Percentiles rank a stretch among this genome's conserved stretches.
Evolutionary conservation across 2,797 vertebrate species (phyloP).

Genomic region (Eidolon dupreanum): DNA sequence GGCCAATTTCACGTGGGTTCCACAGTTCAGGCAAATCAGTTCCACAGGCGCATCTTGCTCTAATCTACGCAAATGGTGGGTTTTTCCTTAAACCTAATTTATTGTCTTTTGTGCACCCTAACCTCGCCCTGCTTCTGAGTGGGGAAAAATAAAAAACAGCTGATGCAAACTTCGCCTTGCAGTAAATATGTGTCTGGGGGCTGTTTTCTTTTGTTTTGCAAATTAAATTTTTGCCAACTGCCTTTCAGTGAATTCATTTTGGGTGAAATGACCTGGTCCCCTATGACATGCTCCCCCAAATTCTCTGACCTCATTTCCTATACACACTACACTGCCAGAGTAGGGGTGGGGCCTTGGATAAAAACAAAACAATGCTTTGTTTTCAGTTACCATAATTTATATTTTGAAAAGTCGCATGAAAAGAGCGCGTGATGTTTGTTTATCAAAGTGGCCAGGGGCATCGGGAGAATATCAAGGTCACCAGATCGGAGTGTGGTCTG

Average conservation of each 20-base stretch:
- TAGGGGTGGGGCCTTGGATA: not conserved
- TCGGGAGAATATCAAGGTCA: not conserved
- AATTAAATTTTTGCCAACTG: not conserved
- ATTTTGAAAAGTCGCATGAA: not conserved
- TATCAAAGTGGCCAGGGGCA: not conserved
- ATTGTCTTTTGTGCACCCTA: not conserved
- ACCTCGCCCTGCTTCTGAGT: not conserved
- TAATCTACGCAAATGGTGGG: not conserved
- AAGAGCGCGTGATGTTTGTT: not conserved
- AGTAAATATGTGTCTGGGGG: not conserved
- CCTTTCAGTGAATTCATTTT: not conserved
- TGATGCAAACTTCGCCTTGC: no score
- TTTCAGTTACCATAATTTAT: not conserved
- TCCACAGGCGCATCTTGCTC: not conserved
- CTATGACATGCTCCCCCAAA: not conserved
- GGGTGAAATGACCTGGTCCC: not conserved
- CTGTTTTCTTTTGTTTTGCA: not conserved
- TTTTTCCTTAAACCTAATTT: not conserved
- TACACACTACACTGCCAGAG: rapidly evolving
- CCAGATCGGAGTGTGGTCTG: not conserved
- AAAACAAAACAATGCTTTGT: not conserved
- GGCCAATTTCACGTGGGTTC: not conserved
- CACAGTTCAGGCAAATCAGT: not conserved
- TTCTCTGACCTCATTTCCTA: not conserved
- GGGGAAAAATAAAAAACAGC: not conserved